A percentile compares a stretch with the other conserved stretches of the same genome.
Evolutionary conservation across 2,888 invertebrate genomes (phyloP).

Genomic region (Gortyna flavago): DNA sequence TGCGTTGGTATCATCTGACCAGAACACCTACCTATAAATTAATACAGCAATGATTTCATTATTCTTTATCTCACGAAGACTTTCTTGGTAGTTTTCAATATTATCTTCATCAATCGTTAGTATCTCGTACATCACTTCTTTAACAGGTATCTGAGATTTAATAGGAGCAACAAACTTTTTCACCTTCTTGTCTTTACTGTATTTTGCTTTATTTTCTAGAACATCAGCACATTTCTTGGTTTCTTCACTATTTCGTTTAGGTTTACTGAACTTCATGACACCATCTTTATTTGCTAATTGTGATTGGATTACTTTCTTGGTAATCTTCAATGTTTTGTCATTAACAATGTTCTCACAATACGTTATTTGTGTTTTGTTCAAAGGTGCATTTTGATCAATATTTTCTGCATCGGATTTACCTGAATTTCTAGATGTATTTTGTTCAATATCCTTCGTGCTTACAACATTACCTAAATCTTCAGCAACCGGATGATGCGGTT

Average conservation of each 20-base stretch:
- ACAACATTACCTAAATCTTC: slow-evolving; percentile 36
- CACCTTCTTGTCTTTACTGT: slow-evolving; percentile 68
- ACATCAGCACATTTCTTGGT: background rate
- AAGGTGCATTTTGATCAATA: slow-evolving; percentile 4
- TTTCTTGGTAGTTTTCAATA: slow-evolving; percentile 30
- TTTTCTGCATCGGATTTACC: slow-evolving; percentile 8
- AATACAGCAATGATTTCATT: slow-evolving; percentile 70
- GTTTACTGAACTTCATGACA: slow-evolving; percentile 82
- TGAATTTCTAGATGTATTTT: background rate
- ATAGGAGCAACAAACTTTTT: slow-evolving; percentile 81
- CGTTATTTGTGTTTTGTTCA: background rate
- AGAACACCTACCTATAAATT: slow-evolving; percentile 72
- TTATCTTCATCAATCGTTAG: slow-evolving; percentile 66
- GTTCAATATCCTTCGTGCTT: background rate
- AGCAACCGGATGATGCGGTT: slow-evolving; percentile 61
- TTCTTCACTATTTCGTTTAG: slow-evolving; percentile 60
- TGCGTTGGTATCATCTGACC: background rate
- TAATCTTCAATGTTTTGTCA: slow-evolving; percentile 52
- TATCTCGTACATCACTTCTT: slow-evolving; percentile 74
- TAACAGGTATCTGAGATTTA: slow-evolving; percentile 79
- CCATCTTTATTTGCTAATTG: slow-evolving; percentile 82
- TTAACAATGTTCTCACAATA: slow-evolving; percentile 27
- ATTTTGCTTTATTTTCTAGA: slow-evolving; percentile 28
- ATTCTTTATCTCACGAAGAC: slow-evolving; percentile 40
- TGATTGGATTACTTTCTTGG: slow-evolving; percentile 79